These are phyloP conservation scores for Plodia interpunctella DNA, from an alignment of 1,140 invertebrate genomes.

Conservation along the genomic window DNA sequence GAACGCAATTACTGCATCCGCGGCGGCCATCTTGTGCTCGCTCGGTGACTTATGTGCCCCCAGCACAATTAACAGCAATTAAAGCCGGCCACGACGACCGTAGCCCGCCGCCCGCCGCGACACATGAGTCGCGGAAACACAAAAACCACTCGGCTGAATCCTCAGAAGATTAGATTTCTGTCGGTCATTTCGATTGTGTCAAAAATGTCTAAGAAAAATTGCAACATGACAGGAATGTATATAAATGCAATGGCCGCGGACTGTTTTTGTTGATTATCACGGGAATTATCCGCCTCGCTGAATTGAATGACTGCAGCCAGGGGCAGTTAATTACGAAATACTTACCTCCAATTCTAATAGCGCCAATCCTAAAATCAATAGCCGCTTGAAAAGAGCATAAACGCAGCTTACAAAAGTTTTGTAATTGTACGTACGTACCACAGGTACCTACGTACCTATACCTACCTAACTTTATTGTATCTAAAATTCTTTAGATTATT, in stretches of 20 bases:
- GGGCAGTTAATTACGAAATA: too few species aligned
- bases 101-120: background rate
- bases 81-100: constrained; percentile 16
- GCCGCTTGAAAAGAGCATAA: too few species aligned
- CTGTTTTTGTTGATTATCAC: background rate
- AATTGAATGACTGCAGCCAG: background rate
- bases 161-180: background rate
- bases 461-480: too few species aligned
- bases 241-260: background rate
- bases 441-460: too few species aligned
- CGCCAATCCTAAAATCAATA: too few species aligned
- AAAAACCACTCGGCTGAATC: background rate
- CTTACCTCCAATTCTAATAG: too few species aligned
- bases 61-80: constrained; percentile 46
- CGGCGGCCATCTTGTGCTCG: constrained; percentile 53
- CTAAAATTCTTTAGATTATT: too few species aligned
- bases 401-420: too few species aligned
- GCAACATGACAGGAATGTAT: background rate
- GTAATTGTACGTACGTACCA: too few species aligned
- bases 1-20: constrained; percentile 67
- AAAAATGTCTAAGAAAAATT: constrained; percentile 2
- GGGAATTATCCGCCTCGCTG: background rate
- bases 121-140: background rate
- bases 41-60: constrained; percentile 35
- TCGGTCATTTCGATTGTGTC: background rate